Base-by-base conservation (phyloP, 2,888 invertebrate genomes). In the Endotricha flammealis region DNA sequence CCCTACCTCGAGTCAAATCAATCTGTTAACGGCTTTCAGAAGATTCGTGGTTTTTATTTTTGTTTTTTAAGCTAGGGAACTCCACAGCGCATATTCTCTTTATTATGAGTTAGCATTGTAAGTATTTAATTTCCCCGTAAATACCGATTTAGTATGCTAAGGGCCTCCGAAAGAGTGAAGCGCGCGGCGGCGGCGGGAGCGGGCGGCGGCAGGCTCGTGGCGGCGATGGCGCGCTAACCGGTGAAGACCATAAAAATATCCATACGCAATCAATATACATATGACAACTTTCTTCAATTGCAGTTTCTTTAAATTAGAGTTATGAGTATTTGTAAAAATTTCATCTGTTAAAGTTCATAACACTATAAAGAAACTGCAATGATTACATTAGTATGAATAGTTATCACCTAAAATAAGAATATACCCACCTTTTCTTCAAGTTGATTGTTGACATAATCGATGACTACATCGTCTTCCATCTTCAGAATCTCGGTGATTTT, bases 371-470 rank as follows among this genome's bases (percentile, higher is more conserved):
- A 80, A 81, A 83, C 80, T 86, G 81, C 83, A 85, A 81, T 82
- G 82, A 85, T 85, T 82, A 85, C 83, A 86, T 74, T 66, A 58
- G 60, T 57, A 72, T 63, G 63, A 65, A 54, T 53, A 62, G 55
- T 42, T 57, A 43, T 43, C 44, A 38, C 32, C 48, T 36, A 46
- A 48, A 52, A 38, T 45, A 47, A 48, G 50, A 42, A 50, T 51
- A 53, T 48, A 77, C 57, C 72, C 90, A 95, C 95, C 91, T 95
- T 95, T 73, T 96, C 94, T 77, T 99, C 99, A 38, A 99, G 89
- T 81, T 99, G 99, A 85, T 98, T 98, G 87, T 98, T 96, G 53
- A 99, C 97, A 90, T 97, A 99, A 80, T 99, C 98, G 48, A 98
- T 95, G 51, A 99, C 94, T 24, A 99, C 99, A 81, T 99, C 99